A percentile compares a stretch with the other conserved stretches of the same genome.
Conservation (phyloP, 1,140 invertebrate genomes). For the Oedothorax gibbosus region DNA sequence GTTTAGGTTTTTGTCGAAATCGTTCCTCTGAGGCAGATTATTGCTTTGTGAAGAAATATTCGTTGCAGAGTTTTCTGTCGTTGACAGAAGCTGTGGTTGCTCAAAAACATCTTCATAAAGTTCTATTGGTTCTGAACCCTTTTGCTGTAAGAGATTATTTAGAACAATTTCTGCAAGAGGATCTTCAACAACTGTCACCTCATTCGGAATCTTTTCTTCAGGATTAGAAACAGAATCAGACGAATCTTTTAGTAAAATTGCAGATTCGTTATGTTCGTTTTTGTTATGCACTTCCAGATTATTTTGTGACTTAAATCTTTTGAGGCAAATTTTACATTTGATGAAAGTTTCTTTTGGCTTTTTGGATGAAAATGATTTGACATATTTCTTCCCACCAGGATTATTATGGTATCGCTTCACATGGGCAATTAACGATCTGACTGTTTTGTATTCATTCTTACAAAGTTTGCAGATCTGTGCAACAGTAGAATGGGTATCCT, state of each 20-base stretch:
- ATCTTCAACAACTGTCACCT: slow-evolving; percentile 1
- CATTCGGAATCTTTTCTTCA: background rate
- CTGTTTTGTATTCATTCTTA: slow-evolving; percentile 68
- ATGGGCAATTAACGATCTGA: slow-evolving; percentile 69
- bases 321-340: slow-evolving; percentile 30
- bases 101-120: slow-evolving; percentile 14
- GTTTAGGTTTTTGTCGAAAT: slow-evolving; percentile 33
- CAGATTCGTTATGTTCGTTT: background rate
- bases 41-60: background rate
- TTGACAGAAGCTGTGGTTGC: background rate
- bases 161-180: slow-evolving; percentile 27
- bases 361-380: slow-evolving; percentile 64
- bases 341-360: background rate
- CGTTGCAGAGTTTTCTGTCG: background rate
- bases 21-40: background rate
- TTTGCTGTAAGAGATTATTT: slow-evolving; percentile 10
- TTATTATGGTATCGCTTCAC: slow-evolving; percentile 68
- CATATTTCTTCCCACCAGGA: slow-evolving; percentile 66
- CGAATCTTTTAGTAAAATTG: background rate
- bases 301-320: slow-evolving; percentile 5
- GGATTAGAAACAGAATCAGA: background rate
- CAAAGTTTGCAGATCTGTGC: slow-evolving; percentile 68
- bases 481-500: slow-evolving; percentile 65
- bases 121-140: background rate
- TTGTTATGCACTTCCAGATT: slow-evolving; percentile 14